phyloP scores from a whole-genome alignment of 2,888 invertebrate species.

The Eurytoma californica region DNA sequence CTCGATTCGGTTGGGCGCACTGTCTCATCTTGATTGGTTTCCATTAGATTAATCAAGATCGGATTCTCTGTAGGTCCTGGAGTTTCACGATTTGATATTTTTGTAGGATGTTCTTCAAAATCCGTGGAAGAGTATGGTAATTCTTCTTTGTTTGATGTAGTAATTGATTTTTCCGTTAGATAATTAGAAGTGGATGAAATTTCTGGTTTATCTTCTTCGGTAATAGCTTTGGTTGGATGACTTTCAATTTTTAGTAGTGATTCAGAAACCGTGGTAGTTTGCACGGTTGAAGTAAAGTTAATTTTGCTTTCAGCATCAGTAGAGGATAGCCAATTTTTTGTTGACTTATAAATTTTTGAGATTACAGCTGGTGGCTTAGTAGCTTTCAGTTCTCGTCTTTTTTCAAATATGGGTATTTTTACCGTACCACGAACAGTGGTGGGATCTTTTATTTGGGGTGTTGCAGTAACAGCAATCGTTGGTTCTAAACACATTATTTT shows the following conservation, averaged over 20 bases:
- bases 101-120: slow-evolving; percentile 4
- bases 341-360: neutral
- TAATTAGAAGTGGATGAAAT: neutral
- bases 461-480: neutral
- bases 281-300: neutral
- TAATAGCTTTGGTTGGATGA: neutral
- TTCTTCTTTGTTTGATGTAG: neutral
- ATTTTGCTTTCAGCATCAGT: neutral
- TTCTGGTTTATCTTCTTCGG: neutral
- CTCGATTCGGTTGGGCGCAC: neutral
- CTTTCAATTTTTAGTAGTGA: neutral
- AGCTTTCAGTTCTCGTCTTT: neutral
- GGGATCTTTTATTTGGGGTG: neutral
- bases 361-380: neutral
- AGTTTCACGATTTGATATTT: slow-evolving; percentile 10
- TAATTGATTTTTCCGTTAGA: neutral
- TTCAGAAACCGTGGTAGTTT: neutral
- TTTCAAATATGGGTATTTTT: neutral
- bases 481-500: neutral
- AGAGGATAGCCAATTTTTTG: neutral
- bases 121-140: neutral
- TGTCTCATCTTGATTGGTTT: neutral
- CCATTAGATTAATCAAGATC: neutral
- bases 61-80: slow-evolving; percentile 5
- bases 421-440: neutral